Percentiles rank a stretch among this genome's conserved stretches.
phyloP scores from a whole-genome alignment of 2,113 vertebrate genomes.

The Catharus bicknelli region DNA sequence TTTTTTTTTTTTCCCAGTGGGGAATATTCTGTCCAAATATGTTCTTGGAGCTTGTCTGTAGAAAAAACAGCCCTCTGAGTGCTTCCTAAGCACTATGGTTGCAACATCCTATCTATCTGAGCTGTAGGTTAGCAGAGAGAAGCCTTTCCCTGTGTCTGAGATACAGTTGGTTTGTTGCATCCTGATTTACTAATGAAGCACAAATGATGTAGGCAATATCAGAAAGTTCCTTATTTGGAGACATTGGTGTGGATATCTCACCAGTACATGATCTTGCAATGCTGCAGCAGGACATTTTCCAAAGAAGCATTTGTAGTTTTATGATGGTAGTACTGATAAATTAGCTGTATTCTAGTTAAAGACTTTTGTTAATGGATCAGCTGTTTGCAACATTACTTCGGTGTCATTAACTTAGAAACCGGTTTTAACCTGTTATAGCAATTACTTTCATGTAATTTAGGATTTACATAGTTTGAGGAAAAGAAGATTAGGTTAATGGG shows the following conservation, averaged over 20 bases:
- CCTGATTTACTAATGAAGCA: neutral
- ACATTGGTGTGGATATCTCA: neutral
- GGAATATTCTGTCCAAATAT: neutral
- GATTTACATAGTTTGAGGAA: constrained; percentile 58
- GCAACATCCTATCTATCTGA: neutral
- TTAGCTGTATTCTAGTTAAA: constrained; percentile 29
- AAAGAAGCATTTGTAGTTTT: neutral
- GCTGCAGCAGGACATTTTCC: neutral
- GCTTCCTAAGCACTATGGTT: neutral
- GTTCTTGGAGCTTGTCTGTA: neutral
- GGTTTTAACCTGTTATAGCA: constrained; percentile 25
- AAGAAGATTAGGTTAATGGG: constrained; percentile 48
- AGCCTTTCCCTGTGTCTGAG: neutral
- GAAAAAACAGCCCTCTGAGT: neutral
- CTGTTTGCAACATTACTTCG: constrained; percentile 34
- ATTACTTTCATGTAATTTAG: constrained; percentile 21
- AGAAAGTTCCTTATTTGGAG: neutral
- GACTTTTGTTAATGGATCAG: constrained; percentile 29
- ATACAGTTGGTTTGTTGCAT: neutral
- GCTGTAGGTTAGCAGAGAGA: neutral
- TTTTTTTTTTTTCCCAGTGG: accelerated
- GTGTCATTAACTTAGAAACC: constrained; percentile 37
- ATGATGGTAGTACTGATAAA: neutral
- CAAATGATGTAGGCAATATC: neutral
- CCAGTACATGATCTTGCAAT: neutral